Evolutionary conservation across 2,113 vertebrate genomes (phyloP), one percentile per base, ranked within the genome.

Genomic region (Pangasianodon gigas): DNA sequence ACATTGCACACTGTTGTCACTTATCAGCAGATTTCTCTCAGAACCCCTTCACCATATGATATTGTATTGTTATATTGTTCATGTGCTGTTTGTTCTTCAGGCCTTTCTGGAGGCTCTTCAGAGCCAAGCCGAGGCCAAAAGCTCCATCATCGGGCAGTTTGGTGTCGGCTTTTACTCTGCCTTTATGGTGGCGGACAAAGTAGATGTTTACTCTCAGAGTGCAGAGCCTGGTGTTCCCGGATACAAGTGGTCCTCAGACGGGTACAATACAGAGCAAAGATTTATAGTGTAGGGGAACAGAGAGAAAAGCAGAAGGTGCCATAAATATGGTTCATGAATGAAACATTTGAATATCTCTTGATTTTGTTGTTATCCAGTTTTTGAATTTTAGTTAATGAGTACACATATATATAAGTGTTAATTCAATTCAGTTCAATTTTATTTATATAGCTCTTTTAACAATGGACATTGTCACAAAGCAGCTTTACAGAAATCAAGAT

Each of bases 131-230:
- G 98, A 99, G 93, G 96, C 97, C 92, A 97, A 96, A 91, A 96
- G 97, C 94, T 96, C 97, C 93, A 99, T 99, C 94, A 99, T 99
- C 0, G 98, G 98, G 89, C 98, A 99, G 96, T 99, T 99, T 85
- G 98, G 98, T 29, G 98, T 99, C 58, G 98, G 98, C 21, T 99
- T 99, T 95, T 99, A 99, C 94, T 99, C 98, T 0, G 95, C 97
- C n/a, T 99, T 99, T 96, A 99, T 99, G 98, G 98, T 99, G 90
- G 96, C 98, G 0, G 95, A 98, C 92, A 94, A 90, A 4, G 97
- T 99, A 41, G 97, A 99, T 0, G 98, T 99, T 60, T 99, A 96
- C 93, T 97, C 98, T 0, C 96, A 95, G 91, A 95, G 96, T 0
- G 95, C 96, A 1, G 95, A 95, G 75, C 93, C 95, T 0, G 96